phyloP scores from a whole-genome alignment of 1,140 invertebrate genomes.

The Lucilia cuprina region DNA sequence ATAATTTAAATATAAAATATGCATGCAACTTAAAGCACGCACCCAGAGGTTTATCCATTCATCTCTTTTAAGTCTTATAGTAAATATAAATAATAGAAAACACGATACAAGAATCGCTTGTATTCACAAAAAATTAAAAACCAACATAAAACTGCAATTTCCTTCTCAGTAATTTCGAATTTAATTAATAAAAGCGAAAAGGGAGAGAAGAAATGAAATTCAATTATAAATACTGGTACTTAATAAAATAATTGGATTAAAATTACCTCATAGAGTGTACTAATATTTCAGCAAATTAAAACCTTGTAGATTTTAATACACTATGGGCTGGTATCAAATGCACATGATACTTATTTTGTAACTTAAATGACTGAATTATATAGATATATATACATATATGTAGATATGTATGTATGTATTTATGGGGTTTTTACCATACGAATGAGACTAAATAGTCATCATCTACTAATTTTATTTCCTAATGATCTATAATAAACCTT shows the following conservation, averaged over 20 bases:
- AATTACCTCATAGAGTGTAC: neutral
- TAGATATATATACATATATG: no score
- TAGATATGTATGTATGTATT: no score
- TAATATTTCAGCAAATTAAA: conserved; percentile 3
- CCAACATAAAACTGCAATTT: neutral
- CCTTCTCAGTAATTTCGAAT: neutral
- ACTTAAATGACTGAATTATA: neutral
- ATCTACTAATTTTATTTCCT: conserved; percentile 3
- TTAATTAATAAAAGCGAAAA: no score
- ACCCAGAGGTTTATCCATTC: neutral
- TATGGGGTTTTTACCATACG: neutral
- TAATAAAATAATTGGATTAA: neutral
- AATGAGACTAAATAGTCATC: neutral
- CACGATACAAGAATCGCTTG: neutral
- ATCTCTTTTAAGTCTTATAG: neutral
- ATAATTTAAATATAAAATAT: conserved; percentile 27
- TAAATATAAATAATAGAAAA: neutral
- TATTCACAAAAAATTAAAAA: neutral
- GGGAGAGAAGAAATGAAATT: neutral
- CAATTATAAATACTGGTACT: neutral
- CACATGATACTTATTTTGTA: neutral
- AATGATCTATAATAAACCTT: conserved; percentile 12
- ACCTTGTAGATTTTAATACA: conserved; percentile 12
- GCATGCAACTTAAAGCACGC: conserved; percentile 10
- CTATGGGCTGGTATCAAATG: neutral